These are phyloP conservation scores for Oophaga sylvatica DNA, from an alignment of 2,797 vertebrate species.

Conservation along the genomic window DNA sequence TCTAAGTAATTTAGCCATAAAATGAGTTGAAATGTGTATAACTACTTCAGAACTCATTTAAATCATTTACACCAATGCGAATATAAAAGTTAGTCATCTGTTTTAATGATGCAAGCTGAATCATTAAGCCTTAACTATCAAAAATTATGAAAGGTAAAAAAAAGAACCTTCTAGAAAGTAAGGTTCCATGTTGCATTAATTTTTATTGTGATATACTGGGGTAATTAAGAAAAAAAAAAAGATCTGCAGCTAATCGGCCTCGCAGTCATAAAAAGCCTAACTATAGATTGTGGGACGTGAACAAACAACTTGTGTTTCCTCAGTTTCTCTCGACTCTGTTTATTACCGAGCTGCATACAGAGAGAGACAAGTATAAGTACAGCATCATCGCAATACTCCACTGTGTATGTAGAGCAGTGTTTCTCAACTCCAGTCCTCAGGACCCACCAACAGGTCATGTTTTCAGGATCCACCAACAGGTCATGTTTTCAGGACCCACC, in stretches of 20 bases:
- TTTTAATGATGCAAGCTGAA: constrained; percentile 36
- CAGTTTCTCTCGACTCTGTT: too few species aligned
- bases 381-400: neutral
- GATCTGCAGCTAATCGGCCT: neutral
- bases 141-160: constrained; percentile 42
- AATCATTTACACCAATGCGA: constrained; percentile 21
- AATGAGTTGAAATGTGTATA: neutral
- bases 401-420: neutral
- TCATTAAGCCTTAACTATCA: constrained; percentile 35
- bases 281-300: neutral
- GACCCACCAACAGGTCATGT: too few species aligned
- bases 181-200: constrained; percentile 34
- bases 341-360: too few species aligned
- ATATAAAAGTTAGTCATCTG: constrained; percentile 38
- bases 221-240: neutral
- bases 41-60: neutral
- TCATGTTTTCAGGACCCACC: too few species aligned
- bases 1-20: neutral
- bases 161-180: constrained; percentile 13
- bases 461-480: too few species aligned
- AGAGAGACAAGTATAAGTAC: too few species aligned
- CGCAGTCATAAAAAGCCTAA: too few species aligned
- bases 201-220: constrained; percentile 29
- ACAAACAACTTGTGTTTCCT: too few species aligned
- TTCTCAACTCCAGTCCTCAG: too few species aligned